Percentiles rank a stretch among this genome's conserved stretches.
phyloP scores from a whole-genome alignment of 2,113 vertebrate species.

The Atractosteus spatula region DNA sequence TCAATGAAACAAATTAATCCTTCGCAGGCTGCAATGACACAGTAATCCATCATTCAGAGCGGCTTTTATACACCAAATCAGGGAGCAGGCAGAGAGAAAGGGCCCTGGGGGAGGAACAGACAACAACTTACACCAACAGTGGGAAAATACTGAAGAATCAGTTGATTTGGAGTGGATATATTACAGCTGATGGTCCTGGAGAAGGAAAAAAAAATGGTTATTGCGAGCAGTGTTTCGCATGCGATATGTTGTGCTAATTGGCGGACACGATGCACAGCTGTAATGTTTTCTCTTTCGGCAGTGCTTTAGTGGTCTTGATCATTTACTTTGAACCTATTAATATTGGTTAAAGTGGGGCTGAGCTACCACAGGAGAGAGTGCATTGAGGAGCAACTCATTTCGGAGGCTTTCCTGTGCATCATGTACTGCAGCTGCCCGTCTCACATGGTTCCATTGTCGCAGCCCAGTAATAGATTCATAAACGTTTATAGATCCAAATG shows the following conservation, averaged over 20 bases:
- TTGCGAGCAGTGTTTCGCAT: slow-evolving; percentile 1
- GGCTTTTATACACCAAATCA: slow-evolving; percentile 98
- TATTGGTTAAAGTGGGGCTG: slow-evolving; percentile 11
- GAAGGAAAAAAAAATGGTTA: slow-evolving; percentile 5
- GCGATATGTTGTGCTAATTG: background rate
- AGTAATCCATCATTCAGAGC: slow-evolving; percentile 99
- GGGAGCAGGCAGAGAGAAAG: slow-evolving; percentile 76
- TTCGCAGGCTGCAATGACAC: slow-evolving; percentile 97
- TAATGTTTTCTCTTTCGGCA: background rate
- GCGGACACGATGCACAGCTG: background rate
- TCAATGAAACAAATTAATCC: slow-evolving; percentile 99
- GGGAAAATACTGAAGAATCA: slow-evolving; percentile 77
- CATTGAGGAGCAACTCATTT: too few species aligned
- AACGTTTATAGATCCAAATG: too few species aligned
- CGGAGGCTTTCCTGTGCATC: too few species aligned
- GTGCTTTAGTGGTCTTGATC: slow-evolving; percentile 27
- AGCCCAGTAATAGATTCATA: too few species aligned
- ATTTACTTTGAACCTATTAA: slow-evolving; percentile 29
- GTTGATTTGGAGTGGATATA: slow-evolving; percentile 79
- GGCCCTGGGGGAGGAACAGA: slow-evolving; percentile 81
- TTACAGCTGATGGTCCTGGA: slow-evolving; percentile 72
- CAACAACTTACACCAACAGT: slow-evolving; percentile 82
- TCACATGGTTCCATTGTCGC: too few species aligned
- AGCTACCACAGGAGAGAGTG: slow-evolving; percentile 14
- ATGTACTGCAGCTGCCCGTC: too few species aligned